A percentile compares a stretch with the other conserved stretches of the same genome.
Conservation (phyloP, 1,140 invertebrate species). For the Thaumatotibia leucotreta region DNA sequence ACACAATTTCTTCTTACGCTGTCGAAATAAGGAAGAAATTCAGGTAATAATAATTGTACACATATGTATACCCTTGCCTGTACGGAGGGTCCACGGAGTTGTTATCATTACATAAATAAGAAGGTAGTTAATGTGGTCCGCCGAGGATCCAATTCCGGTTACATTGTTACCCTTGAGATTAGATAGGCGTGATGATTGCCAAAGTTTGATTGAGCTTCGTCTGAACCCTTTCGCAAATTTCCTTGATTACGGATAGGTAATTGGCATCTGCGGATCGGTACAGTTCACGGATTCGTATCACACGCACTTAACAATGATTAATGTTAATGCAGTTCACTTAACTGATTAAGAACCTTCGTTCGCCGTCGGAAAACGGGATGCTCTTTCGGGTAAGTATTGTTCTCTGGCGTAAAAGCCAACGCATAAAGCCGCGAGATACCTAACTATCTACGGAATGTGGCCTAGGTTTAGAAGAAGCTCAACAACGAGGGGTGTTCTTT, state of each 20-base stretch:
- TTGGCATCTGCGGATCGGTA: conserved; percentile 37
- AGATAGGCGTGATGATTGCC: conserved; percentile 65
- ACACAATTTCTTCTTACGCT: too few relatives aligned
- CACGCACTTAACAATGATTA: conserved; percentile 8
- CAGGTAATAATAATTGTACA: too few relatives aligned
- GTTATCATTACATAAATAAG: conserved; percentile 54
- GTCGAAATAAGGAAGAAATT: too few relatives aligned
- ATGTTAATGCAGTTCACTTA: conserved; percentile 7
- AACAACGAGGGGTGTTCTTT: too few relatives aligned
- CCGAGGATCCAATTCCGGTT: conserved; percentile 41
- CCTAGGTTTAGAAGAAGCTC: too few relatives aligned
- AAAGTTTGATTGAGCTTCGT: conserved; percentile 65
- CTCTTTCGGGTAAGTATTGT: neutral
- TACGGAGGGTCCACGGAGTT: conserved; percentile 25
- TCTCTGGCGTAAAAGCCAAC: neutral
- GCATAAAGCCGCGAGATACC: neutral
- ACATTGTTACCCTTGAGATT: conserved; percentile 62
- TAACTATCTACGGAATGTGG: neutral
- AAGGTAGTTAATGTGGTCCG: conserved; percentile 41
- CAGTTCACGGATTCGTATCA: conserved; percentile 18
- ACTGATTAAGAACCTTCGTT: neutral
- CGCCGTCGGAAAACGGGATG: neutral
- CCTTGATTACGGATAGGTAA: conserved; percentile 49
- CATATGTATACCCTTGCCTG: too few relatives aligned
- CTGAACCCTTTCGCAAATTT: conserved; percentile 53